These are phyloP conservation scores for Arvicanthis niloticus DNA, from an alignment of 2,113 vertebrate genomes.

Conservation along the genomic window DNA sequence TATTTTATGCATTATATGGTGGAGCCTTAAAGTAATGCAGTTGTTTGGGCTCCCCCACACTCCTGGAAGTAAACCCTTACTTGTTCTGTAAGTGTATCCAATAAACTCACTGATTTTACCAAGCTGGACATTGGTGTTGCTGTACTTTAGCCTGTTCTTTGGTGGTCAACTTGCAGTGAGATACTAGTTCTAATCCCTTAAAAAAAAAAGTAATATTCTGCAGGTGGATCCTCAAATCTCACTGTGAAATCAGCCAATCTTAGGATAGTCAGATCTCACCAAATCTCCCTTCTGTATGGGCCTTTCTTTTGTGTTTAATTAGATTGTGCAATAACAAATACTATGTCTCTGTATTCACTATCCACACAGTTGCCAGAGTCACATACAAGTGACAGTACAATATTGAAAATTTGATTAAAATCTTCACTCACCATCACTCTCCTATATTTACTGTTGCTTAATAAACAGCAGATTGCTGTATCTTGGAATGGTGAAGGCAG, in stretches of 20 bases:
- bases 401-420: constrained; percentile 66
- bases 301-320: constrained; percentile 67
- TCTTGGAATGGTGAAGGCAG: not conserved
- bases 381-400: constrained; percentile 43
- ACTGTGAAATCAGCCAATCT: not conserved
- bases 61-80: not conserved
- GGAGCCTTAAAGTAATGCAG: not conserved
- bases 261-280: not conserved
- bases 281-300: not conserved
- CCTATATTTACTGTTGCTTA: constrained; percentile 19
- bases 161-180: not conserved
- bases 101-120: not conserved
- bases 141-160: not conserved
- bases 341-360: constrained; percentile 53
- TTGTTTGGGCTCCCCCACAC: not conserved
- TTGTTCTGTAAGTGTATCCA: too few relatives aligned
- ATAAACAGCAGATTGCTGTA: constrained; percentile 59
- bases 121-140: not conserved
- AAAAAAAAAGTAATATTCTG: not conserved
- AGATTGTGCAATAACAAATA: constrained; percentile 63
- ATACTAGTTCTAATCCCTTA: not conserved
- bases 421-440: constrained; percentile 6
- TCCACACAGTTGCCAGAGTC: constrained; percentile 51
- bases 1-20: not conserved
- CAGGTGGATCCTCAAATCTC: not conserved